Base-by-base conservation (phyloP, 2,888 invertebrate species). In the Apamea monoglypha region DNA sequence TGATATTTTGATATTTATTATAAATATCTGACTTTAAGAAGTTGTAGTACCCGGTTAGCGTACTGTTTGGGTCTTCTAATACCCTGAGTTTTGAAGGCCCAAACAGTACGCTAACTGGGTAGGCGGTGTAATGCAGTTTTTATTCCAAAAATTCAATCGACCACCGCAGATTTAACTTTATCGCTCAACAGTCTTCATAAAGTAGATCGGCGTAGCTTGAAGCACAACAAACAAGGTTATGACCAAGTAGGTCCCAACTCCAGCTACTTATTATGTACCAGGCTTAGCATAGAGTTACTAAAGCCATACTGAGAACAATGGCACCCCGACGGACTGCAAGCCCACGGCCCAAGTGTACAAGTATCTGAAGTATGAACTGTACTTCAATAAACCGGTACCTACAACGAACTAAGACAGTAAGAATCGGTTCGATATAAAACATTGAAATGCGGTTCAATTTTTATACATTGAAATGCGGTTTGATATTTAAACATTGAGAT, bases 261-360 rank as follows among this genome's bases (percentile, higher is more conserved):
- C 66, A 81, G 79, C 81, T 86, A 81, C 86, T 90, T 89, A 91
- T 88, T 88, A 90, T 86, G 86, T 89, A 74, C 87, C 86, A 85
- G 85, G 88, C 91, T 91, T 92, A 91, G 85, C 84, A 73, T 73
- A 83, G 82, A 85, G 79, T 87, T 86, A 76, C 87, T 89, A 86
- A 85, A 85, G 90, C 92, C 91, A 88, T 93, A 92, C 90, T 83
- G 91, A 92, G 94, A 94, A 94, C 93, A 94, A 94, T 93, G 89
- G 85, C 84, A n/a, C 88, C 87, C 82, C 83, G 87, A 84, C 85
- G 83, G 86, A 89, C 85, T 90, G 90, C 91, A 89, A 91, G 89
- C 91, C 91, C 79, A 78, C 82, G 81, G 77, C 78, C 80, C 63
- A 75, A 75, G 70, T 40, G 7, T 66, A 76, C 69, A 89, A 90